A percentile compares a stretch with the other conserved stretches of the same genome.
Evolutionary conservation across 2,888 invertebrate genomes (phyloP).

Genomic region (Calameuta pallipes): DNA sequence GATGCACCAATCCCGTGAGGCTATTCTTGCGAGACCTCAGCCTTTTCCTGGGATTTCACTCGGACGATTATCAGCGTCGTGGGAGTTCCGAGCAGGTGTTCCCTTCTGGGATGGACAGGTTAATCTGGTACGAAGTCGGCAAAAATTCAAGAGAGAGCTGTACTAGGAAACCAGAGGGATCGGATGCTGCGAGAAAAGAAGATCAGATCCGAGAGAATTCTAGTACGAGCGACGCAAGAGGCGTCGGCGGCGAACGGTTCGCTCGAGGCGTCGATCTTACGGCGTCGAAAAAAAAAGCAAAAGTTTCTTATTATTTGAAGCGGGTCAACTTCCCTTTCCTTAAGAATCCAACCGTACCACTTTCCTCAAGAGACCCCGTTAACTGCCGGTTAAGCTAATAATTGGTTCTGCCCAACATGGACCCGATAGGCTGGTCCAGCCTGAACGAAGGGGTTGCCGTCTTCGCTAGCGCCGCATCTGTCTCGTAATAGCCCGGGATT

Average conservation of each 20-base stretch:
- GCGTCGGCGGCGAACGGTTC: too few species aligned
- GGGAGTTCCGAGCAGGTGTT: slow-evolving; percentile 4
- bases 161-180: too few species aligned
- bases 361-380: slow-evolving; percentile 11
- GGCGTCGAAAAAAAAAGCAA: not conserved
- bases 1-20: not conserved
- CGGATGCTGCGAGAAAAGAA: too few species aligned
- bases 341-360: slow-evolving; percentile 9
- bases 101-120: slow-evolving; percentile 1
- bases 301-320: slow-evolving; percentile 6
- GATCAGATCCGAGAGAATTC: too few species aligned
- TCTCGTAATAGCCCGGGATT: slow-evolving; percentile 60
- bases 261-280: not conserved
- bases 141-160: too few species aligned
- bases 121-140: too few species aligned
- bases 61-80: not conserved
- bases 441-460: slow-evolving; percentile 35
- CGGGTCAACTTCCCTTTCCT: slow-evolving; percentile 19
- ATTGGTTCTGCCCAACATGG: slow-evolving; percentile 25
- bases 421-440: not conserved
- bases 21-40: not conserved
- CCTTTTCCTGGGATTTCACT: not conserved
- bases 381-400: slow-evolving; percentile 28
- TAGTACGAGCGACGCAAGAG: too few species aligned
- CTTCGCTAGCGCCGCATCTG: slow-evolving; percentile 59